phyloP scores from a whole-genome alignment of 2,113 vertebrate species.

The Atherinomorus stipes region DNA sequence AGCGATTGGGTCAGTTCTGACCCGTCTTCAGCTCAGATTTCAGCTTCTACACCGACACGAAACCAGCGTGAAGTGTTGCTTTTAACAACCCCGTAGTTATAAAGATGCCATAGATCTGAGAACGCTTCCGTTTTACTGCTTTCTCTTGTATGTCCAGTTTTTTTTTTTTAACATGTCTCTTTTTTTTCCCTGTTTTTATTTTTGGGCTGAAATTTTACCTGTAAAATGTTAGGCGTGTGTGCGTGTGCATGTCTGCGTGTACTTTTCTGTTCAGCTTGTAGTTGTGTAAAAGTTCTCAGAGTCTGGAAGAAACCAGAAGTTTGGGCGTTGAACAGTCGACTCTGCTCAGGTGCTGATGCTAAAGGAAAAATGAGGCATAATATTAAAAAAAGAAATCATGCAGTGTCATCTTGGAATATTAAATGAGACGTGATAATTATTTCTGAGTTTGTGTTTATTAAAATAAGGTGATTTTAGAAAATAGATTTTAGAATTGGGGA shows the following conservation, averaged over 20 bases:
- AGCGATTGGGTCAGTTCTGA: too few relatives aligned
- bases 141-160: neutral
- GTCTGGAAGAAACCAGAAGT: neutral
- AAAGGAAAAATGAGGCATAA: neutral
- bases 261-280: neutral
- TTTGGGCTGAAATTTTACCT: neutral
- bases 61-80: too few relatives aligned
- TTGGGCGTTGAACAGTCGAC: neutral
- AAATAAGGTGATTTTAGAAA: neutral
- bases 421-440: neutral
- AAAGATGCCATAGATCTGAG: too few relatives aligned
- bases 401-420: neutral
- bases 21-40: too few relatives aligned
- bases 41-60: too few relatives aligned
- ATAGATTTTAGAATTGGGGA: too few relatives aligned
- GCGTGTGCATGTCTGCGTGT: neutral
- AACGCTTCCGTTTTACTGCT: neutral
- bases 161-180: constrained; percentile 6
- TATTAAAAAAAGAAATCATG: neutral
- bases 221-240: constrained; percentile 10
- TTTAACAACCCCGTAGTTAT: too few relatives aligned
- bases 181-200: neutral
- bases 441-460: neutral
- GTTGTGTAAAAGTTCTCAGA: neutral
- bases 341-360: neutral